Conservation (phyloP, 2,888 invertebrate genomes). For the Parnassius smintheus region DNA sequence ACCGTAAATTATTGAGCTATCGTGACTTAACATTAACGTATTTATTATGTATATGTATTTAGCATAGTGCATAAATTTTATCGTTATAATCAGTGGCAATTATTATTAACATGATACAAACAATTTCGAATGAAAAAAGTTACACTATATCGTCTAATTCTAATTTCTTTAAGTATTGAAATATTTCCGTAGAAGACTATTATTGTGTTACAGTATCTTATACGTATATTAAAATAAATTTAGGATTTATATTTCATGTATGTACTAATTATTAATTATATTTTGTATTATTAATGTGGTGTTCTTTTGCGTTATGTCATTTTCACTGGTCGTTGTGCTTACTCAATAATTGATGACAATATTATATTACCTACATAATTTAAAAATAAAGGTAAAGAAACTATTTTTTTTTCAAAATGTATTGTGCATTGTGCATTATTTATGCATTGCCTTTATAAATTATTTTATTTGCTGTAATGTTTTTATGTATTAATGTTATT, state of each 20-base stretch:
- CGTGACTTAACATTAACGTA: slow-evolving; percentile 51
- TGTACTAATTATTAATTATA: slow-evolving; percentile 60
- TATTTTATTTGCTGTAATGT: too few relatives aligned
- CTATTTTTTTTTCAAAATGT: too few relatives aligned
- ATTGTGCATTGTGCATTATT: too few relatives aligned
- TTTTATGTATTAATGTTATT: too few relatives aligned
- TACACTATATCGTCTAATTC: slow-evolving; percentile 38
- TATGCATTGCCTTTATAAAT: too few relatives aligned
- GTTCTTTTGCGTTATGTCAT: slow-evolving; percentile 74
- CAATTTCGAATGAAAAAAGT: slow-evolving; percentile 33
- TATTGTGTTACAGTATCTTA: slow-evolving; percentile 69
- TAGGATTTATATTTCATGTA: slow-evolving; percentile 63
- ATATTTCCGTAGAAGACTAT: slow-evolving; percentile 60
- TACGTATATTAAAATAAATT: slow-evolving; percentile 63
- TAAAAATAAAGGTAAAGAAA: background rate
- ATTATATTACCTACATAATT: background rate
- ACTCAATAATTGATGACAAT: slow-evolving; percentile 46
- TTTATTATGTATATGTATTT: slow-evolving; percentile 36
- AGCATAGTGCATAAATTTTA: slow-evolving; percentile 69
- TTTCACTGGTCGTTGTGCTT: slow-evolving; percentile 58
- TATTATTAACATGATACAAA: slow-evolving; percentile 47
- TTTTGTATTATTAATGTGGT: slow-evolving; percentile 74
- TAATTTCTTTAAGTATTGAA: slow-evolving; percentile 50
- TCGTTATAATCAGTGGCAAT: slow-evolving; percentile 52
- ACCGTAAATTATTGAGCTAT: slow-evolving; percentile 75